Evolutionary conservation across 2,888 invertebrate genomes (phyloP).

Genomic region (Trissonchulus latispiculum): DNA sequence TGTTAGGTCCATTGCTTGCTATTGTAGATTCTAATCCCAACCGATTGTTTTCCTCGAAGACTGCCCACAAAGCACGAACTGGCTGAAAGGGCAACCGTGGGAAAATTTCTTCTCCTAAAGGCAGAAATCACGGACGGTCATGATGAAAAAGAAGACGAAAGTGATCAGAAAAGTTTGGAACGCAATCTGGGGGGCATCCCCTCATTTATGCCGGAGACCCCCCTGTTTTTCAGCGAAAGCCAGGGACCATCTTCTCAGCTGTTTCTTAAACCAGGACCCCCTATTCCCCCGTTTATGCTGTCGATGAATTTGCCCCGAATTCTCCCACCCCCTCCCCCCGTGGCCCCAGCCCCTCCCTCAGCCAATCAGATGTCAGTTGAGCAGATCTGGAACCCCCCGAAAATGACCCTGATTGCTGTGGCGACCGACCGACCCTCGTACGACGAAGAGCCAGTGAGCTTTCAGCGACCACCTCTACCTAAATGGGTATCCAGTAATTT

Average conservation of each 20-base stretch:
- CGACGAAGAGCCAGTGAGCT: no score
- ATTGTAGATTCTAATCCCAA: no score
- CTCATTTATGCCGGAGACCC: not conserved
- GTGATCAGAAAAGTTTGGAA: not conserved
- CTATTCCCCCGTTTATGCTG: not conserved
- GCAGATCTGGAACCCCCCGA: no score
- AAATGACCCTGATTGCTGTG: no score
- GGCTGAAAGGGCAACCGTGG: not conserved
- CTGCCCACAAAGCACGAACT: not conserved
- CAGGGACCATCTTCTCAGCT: not conserved
- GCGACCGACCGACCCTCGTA: no score
- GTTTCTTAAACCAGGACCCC: not conserved
- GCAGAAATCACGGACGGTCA: not conserved
- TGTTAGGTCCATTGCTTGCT: no score
- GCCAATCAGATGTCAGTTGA: no score
- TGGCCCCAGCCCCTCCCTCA: no score
- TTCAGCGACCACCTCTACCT: no score
- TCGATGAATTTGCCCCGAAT: not conserved
- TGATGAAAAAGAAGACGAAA: not conserved
- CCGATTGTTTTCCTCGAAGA: not conserved
- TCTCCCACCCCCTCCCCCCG: not conserved
- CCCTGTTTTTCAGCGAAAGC: not conserved
- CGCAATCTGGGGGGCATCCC: no score
- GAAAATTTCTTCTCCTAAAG: not conserved
- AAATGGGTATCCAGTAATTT: no score